Conservation (phyloP, 2,113 vertebrate species). For the Sinocyclocheilus anshuiensis region DNA sequence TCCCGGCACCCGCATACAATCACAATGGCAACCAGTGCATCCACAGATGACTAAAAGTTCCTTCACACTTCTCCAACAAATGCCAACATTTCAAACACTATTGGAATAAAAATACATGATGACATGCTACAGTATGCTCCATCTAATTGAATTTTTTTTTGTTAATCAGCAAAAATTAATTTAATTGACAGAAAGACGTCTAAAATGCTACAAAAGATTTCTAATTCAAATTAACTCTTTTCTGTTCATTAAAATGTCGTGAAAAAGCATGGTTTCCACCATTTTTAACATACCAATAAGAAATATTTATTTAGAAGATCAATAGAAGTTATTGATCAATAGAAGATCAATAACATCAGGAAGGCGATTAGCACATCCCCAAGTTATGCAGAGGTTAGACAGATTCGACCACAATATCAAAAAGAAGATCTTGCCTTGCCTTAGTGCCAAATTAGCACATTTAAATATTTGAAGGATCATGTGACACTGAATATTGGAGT, state of each 20-base stretch:
- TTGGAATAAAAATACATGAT: too few species aligned
- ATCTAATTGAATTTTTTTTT: too few species aligned
- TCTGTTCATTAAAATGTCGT: not conserved
- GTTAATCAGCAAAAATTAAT: not conserved
- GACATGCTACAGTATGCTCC: too few species aligned
- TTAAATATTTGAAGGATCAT: not conserved
- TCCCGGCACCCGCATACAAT: not conserved
- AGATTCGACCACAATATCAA: too few species aligned
- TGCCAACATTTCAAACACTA: not conserved
- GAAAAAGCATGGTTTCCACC: not conserved
- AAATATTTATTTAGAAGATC: not conserved
- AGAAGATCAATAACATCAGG: too few species aligned
- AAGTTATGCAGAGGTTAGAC: too few species aligned
- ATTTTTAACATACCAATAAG: not conserved
- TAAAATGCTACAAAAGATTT: not conserved
- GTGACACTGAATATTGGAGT: too few species aligned
- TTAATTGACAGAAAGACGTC: not conserved
- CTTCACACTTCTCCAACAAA: not conserved
- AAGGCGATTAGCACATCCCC: too few species aligned
- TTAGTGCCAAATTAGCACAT: not conserved
- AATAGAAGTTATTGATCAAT: too few species aligned
- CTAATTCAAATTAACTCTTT: not conserved
- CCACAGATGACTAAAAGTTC: not conserved
- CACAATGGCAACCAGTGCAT: conserved; percentile 1
- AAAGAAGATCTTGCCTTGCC: too few species aligned